Evolutionary conservation across 2,113 vertebrate genomes (phyloP).

Genomic region (Strix uralensis): DNA sequence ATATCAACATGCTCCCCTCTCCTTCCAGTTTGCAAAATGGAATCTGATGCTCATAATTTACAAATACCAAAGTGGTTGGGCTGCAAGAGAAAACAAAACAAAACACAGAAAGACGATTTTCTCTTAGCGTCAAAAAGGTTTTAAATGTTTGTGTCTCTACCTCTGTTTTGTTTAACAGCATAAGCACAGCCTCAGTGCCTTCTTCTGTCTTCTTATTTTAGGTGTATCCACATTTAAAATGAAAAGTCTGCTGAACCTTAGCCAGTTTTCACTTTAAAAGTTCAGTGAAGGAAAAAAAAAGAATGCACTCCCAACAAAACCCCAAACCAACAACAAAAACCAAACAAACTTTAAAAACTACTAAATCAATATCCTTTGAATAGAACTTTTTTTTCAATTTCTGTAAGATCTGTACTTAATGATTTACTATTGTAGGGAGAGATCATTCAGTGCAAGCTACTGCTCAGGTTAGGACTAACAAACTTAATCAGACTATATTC

Average conservation of each 20-base stretch:
- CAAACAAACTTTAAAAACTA: not conserved
- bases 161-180: not conserved
- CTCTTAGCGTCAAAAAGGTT: not conserved
- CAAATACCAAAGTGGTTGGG: not conserved
- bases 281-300: not conserved
- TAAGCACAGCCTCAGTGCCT: not conserved
- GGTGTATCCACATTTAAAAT: not conserved
- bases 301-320: accelerated
- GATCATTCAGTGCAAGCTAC: not conserved
- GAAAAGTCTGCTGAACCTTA: not conserved
- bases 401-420: not conserved
- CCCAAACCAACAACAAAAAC: not conserved
- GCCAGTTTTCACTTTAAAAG: not conserved
- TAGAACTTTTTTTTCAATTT: not conserved
- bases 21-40: not conserved
- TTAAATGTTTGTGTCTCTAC: not conserved
- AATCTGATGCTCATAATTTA: not conserved
- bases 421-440: not conserved
- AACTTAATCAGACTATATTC: not conserved
- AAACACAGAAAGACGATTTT: not conserved
- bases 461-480: not conserved
- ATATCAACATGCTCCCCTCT: not conserved
- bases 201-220: not conserved
- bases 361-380: not conserved
- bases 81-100: not conserved